phyloP scores from a whole-genome alignment of 37 sponge, comb jelly and placozoan species.

The Lycopodina hypogea region DNA sequence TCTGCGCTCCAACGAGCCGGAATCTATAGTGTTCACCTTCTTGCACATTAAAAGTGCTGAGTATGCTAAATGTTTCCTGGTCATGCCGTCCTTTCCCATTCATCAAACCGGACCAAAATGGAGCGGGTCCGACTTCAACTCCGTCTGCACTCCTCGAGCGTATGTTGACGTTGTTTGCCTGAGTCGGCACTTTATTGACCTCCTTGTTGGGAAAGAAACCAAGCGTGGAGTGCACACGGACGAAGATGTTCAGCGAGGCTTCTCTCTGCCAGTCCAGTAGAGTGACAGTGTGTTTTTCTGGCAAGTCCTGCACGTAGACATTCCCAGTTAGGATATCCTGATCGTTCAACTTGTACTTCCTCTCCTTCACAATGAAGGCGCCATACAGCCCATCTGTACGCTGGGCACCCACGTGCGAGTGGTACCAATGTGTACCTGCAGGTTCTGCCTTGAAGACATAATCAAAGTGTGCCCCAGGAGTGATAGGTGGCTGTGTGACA shows the following conservation, averaged over 20 bases:
- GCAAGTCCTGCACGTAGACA: slow-evolving; percentile 1
- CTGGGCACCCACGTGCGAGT: slow-evolving; percentile 76
- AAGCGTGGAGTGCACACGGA: slow-evolving; percentile 25
- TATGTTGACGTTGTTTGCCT: background rate
- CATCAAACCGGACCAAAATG: slow-evolving; percentile 77
- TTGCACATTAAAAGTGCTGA: slow-evolving; percentile 24
- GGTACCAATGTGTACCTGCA: slow-evolving; percentile 85
- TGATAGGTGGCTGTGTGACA: slow-evolving; percentile 68
- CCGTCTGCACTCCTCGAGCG: slow-evolving; percentile 41
- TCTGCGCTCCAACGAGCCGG: slow-evolving; percentile 81
- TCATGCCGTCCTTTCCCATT: slow-evolving; percentile 71
- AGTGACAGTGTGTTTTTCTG: slow-evolving; percentile 68
- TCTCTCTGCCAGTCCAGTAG: slow-evolving; percentile 72
- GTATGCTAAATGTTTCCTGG: background rate
- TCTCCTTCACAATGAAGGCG: slow-evolving; percentile 67
- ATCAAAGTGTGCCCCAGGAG: slow-evolving; percentile 35
- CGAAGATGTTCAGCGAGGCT: slow-evolving; percentile 43
- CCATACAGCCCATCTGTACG: slow-evolving; percentile 79
- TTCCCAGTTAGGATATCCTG: background rate
- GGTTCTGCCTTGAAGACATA: slow-evolving; percentile 64
- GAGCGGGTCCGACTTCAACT: slow-evolving; percentile 57
- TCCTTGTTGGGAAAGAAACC: slow-evolving; percentile 20
- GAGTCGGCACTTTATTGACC: slow-evolving; percentile 20
- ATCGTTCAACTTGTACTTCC: background rate
- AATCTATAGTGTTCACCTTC: slow-evolving; percentile 54